Base-by-base conservation (phyloP, 2,113 vertebrate species). In the Typhlomys cinereus region DNA sequence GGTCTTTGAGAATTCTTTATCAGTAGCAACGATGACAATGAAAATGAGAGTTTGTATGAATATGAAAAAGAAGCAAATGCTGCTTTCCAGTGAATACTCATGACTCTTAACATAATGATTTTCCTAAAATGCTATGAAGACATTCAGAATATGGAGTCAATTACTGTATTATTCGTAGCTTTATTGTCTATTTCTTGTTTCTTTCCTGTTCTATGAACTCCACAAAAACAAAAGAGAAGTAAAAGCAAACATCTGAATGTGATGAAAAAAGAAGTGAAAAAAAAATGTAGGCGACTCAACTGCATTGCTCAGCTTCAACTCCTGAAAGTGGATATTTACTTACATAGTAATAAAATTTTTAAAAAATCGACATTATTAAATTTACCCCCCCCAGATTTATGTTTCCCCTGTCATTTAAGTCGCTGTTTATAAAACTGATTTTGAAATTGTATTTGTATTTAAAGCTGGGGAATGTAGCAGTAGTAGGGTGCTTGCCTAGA, bases 81-180 rank as follows among this genome's bases (percentile, higher is more conserved):
- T 1, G 81, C 52, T 83, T 85, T 36, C 57, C 69, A 70, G 25
- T 83, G 86, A 83, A 36, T 2, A 71, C 86, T 92, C 89, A 48
- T 87, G 85, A 48, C 41, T 89, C 64, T n/a, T 6, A 25, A 52
- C 54, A 92, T 59, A 20, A 91, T 76, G 44, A 39, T 71, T 78
- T 88, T 86, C 67, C 46, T 59, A 31, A 41, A 91, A 73, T 20
- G 18, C 70, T 92, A 86, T 91, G n/a, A 83, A 94, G 62, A 48
- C 44, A 81, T 79, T 93, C 17, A 91, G 88, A 86, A 54, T 34
- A 84, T 25, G 29, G 20, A 84, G 48, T 59, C 44, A 92, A n/a
- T 64, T 73, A 54, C 18, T 88, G 3, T 17, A 50, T 69, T 36
- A 86, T 94, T 82, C 11, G 6, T 62, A 78, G 59, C 48, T 46